Evolutionary conservation across 2,113 vertebrate genomes (phyloP), one percentile per base, ranked within the genome.

Genomic region (Hassar affinis): DNA sequence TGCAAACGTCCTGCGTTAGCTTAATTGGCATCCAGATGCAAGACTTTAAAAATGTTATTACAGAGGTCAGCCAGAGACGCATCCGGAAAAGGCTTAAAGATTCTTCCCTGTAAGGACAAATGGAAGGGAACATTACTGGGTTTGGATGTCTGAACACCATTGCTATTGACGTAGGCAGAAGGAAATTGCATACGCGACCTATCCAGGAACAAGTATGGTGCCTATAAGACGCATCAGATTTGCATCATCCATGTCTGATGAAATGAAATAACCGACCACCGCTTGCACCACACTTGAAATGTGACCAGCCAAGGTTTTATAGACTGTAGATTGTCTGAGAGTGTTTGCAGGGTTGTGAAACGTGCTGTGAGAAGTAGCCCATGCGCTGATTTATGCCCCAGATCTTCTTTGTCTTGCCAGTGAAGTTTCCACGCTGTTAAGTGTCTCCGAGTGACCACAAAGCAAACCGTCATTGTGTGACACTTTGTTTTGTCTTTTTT

Each of bases 391-490:
- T 86, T 86, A 86, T 69, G 76, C 45, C 56, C 35, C 56, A 64
- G 45, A 49, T 80, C 30, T 51, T 35, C 71, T 83, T 82, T 62
- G 54, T 86, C 71, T 81, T 57, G 76, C 54, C 76, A 64, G 77
- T 62, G 42, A 78, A 51, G 85, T 85, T 86, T 84, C 81, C 82
- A 84, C 75, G 45, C 82, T 86, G 82, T 84, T 86, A 81, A 86
- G 57, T 84, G 82, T 88, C 85, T 86, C 83, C 22, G 51, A 64
- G 76, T 82, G 68, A 80, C 82, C 77, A 42, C 71, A 61, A 77
- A 83, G 77, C 82, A 79, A 80, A 83, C 69, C 35, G 20, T 30
- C 42, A 62, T 66, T 78, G 80, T 79, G 59, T 47, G 45, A 52
- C 80, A 75, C 68, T 79, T 69, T 68, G 51, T 61, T 83, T 85